Conservation (phyloP, 2,888 invertebrate genomes). For the Campaea margaritaria region DNA sequence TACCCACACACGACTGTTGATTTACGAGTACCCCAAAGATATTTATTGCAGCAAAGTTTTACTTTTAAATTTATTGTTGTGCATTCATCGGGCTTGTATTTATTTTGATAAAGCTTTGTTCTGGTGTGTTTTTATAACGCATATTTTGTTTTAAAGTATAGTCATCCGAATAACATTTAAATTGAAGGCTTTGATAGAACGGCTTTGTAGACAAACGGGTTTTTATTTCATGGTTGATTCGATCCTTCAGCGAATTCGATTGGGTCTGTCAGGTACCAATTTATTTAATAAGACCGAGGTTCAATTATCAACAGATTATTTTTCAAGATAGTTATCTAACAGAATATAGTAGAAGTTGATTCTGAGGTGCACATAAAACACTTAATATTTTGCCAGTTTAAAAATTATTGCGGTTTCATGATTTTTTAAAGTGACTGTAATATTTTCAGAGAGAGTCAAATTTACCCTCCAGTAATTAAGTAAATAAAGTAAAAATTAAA, state of each 20-base stretch:
- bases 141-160: conserved; percentile 4
- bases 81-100: conserved; percentile 18
- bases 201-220: conserved; percentile 1
- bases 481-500: too few species aligned
- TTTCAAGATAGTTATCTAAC: too few species aligned
- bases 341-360: too few species aligned
- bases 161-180: not conserved
- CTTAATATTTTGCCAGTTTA: too few species aligned
- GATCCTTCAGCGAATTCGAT: not conserved
- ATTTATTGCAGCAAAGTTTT: conserved; percentile 25
- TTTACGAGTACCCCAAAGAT: conserved; percentile 23
- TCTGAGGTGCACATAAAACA: too few species aligned
- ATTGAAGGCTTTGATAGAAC: not conserved
- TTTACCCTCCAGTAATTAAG: too few species aligned
- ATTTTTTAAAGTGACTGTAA: too few species aligned
- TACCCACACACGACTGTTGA: conserved; percentile 16
- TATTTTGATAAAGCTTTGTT: conserved; percentile 26
- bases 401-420: too few species aligned
- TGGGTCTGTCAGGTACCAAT: not conserved
- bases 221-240: not conserved
- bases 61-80: conserved; percentile 25
- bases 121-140: conserved; percentile 3
- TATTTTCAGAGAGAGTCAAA: too few species aligned
- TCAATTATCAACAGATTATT: too few species aligned
- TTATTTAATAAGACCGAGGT: too few species aligned